phyloP scores from a whole-genome alignment of 2,113 vertebrate genomes.

The Aleadryas rufinucha region DNA sequence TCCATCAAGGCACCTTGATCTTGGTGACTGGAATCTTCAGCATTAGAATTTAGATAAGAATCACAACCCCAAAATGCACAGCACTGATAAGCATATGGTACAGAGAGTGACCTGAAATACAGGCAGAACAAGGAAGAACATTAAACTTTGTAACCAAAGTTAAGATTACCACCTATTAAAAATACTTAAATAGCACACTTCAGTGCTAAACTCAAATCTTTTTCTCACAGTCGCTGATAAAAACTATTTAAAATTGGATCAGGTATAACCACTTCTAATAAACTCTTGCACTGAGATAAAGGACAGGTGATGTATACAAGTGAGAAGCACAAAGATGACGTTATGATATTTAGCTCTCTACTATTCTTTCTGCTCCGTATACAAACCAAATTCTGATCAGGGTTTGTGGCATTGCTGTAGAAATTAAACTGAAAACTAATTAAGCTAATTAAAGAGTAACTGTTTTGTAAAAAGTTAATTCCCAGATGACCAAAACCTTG shows the following conservation, averaged over 20 bases:
- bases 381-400: background rate
- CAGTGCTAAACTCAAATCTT: background rate
- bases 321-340: background rate
- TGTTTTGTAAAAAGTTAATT: background rate
- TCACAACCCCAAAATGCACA: conserved; percentile 93
- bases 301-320: background rate
- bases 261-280: background rate
- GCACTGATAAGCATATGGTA: conserved; percentile 97
- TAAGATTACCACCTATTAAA: background rate
- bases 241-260: background rate
- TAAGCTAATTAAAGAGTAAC: background rate
- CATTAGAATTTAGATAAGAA: conserved; percentile 70
- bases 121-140: background rate
- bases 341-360: background rate
- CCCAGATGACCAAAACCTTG: background rate
- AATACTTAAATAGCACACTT: background rate
- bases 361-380: background rate
- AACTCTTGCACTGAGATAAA: background rate
- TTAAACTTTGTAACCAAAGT: background rate
- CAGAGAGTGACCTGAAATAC: conserved; percentile 86
- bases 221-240: background rate
- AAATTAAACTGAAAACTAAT: background rate
- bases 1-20: conserved; percentile 60
- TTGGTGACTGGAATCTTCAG: conserved; percentile 75
- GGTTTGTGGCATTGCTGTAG: background rate